These are phyloP conservation scores for Drosophila nr. fundita DNA, from an alignment of 2,888 invertebrate species.

Conservation along the genomic window DNA sequence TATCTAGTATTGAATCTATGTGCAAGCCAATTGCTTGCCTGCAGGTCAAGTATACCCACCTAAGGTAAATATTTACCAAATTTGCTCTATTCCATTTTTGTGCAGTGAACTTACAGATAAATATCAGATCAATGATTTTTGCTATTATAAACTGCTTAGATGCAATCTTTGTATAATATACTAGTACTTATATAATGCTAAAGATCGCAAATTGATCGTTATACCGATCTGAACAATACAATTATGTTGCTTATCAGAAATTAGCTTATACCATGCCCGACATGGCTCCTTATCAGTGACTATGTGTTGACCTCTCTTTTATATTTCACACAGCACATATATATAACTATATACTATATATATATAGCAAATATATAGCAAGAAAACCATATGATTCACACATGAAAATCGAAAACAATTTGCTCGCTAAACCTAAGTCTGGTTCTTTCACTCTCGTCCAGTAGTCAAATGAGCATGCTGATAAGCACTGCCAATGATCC, in stretches of 20 bases:
- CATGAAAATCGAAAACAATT: constrained; percentile 11
- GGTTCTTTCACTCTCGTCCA: too few relatives aligned
- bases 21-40: constrained; percentile 27
- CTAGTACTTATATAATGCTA: too few relatives aligned
- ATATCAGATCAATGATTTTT: constrained; percentile 22
- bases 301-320: constrained; percentile 1
- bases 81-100: constrained; percentile 9
- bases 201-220: background rate
- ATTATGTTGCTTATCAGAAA: background rate
- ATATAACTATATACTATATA: background rate
- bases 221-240: background rate
- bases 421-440: constrained; percentile 34
- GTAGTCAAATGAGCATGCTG: too few relatives aligned
- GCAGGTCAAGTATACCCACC: constrained; percentile 21
- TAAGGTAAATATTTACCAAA: constrained; percentile 1
- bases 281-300: background rate
- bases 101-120: constrained; percentile 14
- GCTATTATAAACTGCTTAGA: too few relatives aligned
- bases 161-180: background rate
- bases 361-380: background rate
- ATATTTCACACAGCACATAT: too few relatives aligned
- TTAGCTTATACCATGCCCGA: background rate
- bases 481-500: constrained; percentile 45
- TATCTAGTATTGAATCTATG: constrained; percentile 42
- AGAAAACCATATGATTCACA: constrained; percentile 45